Evolutionary conservation across 2,888 invertebrate species (phyloP), one percentile per base, ranked within the genome.

Genomic region (Drosophila monieri): DNA sequence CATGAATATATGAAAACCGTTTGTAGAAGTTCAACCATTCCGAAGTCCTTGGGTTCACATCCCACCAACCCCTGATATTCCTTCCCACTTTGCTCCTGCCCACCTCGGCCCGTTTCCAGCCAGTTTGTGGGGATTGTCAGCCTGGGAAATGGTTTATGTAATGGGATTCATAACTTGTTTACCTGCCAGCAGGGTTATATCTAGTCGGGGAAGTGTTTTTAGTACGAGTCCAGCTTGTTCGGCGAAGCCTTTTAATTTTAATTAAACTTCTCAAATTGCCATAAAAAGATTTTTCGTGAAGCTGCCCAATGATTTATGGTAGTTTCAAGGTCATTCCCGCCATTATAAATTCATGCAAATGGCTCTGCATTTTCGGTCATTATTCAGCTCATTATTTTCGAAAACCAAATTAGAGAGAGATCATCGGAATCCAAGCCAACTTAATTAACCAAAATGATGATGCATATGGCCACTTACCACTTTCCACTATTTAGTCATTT

Each of bases 1-100:
- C 88, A 81, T 81, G 88, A 81, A 81, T 81, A 81, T 81, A 85
- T 85, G 83, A 70, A 77, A 68, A 75, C 72, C 52, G 86, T 73
- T 85, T 73, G 67, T 69, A 70, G 73, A 83, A 83, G 70, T 79
- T 65, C 64, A 61, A 60, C 73, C 59, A 51, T 59, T 35, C 48
- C 35, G 44, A 41, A 39, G 46, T 68, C 52, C 61, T 51, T 52
- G 70, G 60, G 35, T 32, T 55, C 3, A 4, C 6, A 21, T 21
- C 43, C 43, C 21, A 21, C 21, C n/a, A n/a, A n/a, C 12, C 43
- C 12, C 4, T 21, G 6, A 12, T 21, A 15, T 9, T 15, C 15
- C 21, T 4, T 9, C 9, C 8, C 18, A 6, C 15, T 9, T 1
- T 0, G 15, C 12, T 2, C n/a, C 27, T 30, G 21, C 65, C 65